Evolutionary conservation across 2,797 vertebrate genomes (phyloP).

Genomic region (Urophycis tenuis): DNA sequence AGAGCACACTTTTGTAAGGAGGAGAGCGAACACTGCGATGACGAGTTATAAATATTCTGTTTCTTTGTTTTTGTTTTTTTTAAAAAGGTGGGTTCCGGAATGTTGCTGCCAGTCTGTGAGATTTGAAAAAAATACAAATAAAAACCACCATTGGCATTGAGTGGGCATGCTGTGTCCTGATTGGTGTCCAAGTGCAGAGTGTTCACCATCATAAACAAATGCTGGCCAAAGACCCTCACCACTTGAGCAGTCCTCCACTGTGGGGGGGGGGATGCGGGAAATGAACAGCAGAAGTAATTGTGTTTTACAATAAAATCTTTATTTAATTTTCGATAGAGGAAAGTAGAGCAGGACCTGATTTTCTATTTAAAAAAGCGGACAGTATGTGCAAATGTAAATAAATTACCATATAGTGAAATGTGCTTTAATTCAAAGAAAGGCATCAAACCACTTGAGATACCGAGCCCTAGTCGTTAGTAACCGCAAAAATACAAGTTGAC

Average conservation of each 20-base stretch:
- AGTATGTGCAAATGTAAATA: slow-evolving; percentile 44
- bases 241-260: too few species aligned
- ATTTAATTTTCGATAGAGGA: slow-evolving; percentile 44
- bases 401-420: slow-evolving; percentile 50
- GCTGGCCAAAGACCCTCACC: not conserved
- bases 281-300: not conserved
- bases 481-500: slow-evolving; percentile 25
- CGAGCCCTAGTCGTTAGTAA: slow-evolving; percentile 40
- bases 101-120: slow-evolving; percentile 55
- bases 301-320: slow-evolving; percentile 2
- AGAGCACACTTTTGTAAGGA: slow-evolving; percentile 64
- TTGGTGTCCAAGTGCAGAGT: not conserved
- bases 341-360: slow-evolving; percentile 47
- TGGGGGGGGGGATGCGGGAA: not conserved
- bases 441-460: slow-evolving; percentile 54
- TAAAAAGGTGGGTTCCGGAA: slow-evolving; percentile 59
- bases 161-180: slow-evolving; percentile 8
- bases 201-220: not conserved
- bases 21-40: slow-evolving; percentile 69
- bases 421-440: slow-evolving; percentile 53
- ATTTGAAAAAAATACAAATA: slow-evolving; percentile 45
- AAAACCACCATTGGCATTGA: slow-evolving; percentile 60
- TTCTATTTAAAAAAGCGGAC: slow-evolving; percentile 52
- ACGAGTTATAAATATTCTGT: slow-evolving; percentile 63
- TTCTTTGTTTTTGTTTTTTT: slow-evolving; percentile 68